Evolutionary conservation across 2,113 vertebrate species (phyloP).

Genomic region (Indri indri): DNA sequence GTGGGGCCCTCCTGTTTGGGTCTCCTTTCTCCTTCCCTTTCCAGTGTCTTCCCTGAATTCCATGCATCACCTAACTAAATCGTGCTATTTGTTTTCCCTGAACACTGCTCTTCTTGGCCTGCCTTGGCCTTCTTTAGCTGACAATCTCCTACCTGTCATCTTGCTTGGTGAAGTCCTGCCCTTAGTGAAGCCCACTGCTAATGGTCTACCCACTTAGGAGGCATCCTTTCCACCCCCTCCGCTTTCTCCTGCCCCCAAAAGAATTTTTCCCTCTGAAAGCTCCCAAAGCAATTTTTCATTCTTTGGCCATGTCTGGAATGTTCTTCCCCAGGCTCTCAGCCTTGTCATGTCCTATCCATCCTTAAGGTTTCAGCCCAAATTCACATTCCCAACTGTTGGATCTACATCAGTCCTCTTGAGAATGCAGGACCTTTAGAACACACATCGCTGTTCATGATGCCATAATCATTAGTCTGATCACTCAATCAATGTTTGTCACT

Average conservation of each 20-base stretch:
- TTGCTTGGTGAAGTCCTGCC: background rate
- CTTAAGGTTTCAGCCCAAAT: background rate
- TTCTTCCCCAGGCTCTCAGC: background rate
- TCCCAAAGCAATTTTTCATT: background rate
- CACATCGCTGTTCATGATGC: background rate
- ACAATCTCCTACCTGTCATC: background rate
- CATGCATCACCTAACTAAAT: background rate
- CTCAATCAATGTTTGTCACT: background rate
- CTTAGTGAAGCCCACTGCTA: background rate
- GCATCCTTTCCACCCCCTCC: too few species aligned
- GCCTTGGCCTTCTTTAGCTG: background rate
- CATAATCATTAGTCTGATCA: background rate
- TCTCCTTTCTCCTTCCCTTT: background rate
- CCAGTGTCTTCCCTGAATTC: background rate
- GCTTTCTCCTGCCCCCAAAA: rapidly evolving
- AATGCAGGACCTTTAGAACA: background rate
- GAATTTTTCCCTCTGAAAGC: background rate
- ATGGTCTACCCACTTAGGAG: background rate
- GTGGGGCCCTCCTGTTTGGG: background rate
- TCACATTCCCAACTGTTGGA: background rate
- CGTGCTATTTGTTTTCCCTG: background rate
- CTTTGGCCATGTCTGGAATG: background rate
- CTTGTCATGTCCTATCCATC: background rate
- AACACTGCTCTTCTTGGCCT: background rate
- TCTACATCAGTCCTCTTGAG: background rate